phyloP scores from a whole-genome alignment of 1,140 invertebrate species.

The Conopomorpha cramerella region DNA sequence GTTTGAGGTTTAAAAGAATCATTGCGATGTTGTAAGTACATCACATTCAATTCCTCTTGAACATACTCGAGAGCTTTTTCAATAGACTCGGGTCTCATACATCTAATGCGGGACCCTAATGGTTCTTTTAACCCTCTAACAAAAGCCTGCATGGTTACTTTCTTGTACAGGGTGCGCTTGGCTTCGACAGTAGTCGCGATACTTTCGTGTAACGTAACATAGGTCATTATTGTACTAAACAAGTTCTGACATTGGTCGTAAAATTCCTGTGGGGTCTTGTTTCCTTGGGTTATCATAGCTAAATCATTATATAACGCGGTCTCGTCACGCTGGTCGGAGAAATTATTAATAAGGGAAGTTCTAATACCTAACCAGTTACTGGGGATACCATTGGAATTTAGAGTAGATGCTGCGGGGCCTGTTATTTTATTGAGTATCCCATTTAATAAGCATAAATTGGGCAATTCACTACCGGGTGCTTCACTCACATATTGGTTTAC shows the following conservation, averaged over 20 bases:
- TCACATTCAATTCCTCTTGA: constrained; percentile 7
- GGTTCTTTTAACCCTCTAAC: constrained; percentile 2
- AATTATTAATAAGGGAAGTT: not conserved
- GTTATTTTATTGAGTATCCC: not conserved
- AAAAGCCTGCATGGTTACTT: not conserved
- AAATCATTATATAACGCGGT: not conserved
- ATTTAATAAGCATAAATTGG: not conserved
- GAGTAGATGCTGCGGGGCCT: not conserved
- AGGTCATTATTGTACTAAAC: not conserved
- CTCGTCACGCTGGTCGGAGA: not conserved
- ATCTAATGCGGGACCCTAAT: constrained; percentile 5
- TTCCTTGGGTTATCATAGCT: not conserved
- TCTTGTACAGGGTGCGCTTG: not conserved
- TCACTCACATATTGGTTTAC: not conserved
- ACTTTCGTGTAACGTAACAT: not conserved
- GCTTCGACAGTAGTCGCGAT: not conserved
- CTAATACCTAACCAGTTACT: not conserved
- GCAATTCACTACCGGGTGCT: not conserved
- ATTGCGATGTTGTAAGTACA: constrained; percentile 4
- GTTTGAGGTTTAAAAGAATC: no score
- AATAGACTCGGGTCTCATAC: constrained; percentile 5
- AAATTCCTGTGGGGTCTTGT: not conserved
- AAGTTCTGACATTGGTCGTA: not conserved
- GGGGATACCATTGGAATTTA: not conserved
- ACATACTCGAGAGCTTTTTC: constrained; percentile 4